Evolutionary conservation across 2,888 invertebrate genomes (phyloP).

Genomic region (Clanis bilineata): DNA sequence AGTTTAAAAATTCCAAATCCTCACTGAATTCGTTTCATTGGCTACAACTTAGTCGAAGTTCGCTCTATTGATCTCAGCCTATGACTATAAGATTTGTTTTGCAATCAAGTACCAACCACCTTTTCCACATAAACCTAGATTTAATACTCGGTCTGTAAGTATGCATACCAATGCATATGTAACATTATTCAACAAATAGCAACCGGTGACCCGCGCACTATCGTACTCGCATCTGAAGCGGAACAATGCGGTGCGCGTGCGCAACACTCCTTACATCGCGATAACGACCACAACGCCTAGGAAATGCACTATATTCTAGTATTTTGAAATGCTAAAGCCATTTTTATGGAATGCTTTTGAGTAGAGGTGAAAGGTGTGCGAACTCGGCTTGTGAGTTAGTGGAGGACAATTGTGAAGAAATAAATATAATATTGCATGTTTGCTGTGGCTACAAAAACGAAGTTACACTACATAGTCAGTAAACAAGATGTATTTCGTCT

Average conservation of each 20-base stretch:
- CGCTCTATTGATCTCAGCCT: too few species aligned
- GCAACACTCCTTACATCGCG: conserved; percentile 38
- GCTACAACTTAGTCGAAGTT: too few species aligned
- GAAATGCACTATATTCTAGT: conserved; percentile 32
- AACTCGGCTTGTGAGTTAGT: background rate
- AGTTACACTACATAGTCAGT: too few species aligned
- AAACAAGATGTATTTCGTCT: too few species aligned
- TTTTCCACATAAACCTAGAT: background rate
- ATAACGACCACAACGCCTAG: conserved; percentile 42
- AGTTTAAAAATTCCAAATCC: too few species aligned
- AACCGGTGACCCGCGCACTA: conserved; percentile 27
- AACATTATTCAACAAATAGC: conserved; percentile 24
- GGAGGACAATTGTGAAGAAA: background rate
- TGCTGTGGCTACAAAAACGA: too few species aligned
- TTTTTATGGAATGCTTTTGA: background rate
- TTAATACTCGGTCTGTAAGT: conserved; percentile 1
- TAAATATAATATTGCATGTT: background rate
- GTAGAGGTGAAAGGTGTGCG: conserved; percentile 1
- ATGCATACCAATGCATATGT: conserved; percentile 25
- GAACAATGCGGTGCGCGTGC: conserved; percentile 40
- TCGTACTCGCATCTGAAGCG: conserved; percentile 36
- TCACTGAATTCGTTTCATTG: too few species aligned
- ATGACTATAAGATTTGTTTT: too few species aligned
- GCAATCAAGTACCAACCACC: too few species aligned
- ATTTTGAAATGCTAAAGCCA: background rate